phyloP scores from a whole-genome alignment of 2,113 vertebrate species.

The Chloroceryle aenea region DNA sequence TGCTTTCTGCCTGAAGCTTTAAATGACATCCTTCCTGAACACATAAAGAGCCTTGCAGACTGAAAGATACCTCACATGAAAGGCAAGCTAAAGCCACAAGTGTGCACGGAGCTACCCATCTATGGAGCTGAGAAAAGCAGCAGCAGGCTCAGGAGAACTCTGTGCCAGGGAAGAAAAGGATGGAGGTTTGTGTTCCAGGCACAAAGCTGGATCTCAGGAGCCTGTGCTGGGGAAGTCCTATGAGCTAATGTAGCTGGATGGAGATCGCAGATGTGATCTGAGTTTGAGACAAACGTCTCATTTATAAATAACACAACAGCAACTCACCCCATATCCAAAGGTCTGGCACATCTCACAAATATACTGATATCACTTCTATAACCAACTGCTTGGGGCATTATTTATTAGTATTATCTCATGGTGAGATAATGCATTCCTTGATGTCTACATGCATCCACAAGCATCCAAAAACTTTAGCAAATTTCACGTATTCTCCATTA shows the following conservation, averaged over 20 bases:
- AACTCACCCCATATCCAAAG: neutral
- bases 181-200: neutral
- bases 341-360: neutral
- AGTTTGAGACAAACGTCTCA: neutral
- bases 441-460: neutral
- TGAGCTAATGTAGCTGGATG: neutral
- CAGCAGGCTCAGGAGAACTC: rapidly evolving
- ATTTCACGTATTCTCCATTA: neutral
- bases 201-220: neutral
- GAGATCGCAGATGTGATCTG: neutral
- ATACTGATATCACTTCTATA: neutral
- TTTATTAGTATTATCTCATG: neutral
- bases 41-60: neutral
- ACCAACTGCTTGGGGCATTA: neutral
- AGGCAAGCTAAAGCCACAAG: neutral
- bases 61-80: neutral
- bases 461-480: neutral
- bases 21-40: neutral
- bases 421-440: conserved; percentile 46
- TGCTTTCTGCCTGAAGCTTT: neutral
- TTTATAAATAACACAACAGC: neutral
- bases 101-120: rapidly evolving
- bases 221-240: neutral
- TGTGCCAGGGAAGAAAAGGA: rapidly evolving
- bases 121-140: neutral